Conservation (phyloP, 1,140 invertebrate species). For the Plectrocnemia conspersa region DNA sequence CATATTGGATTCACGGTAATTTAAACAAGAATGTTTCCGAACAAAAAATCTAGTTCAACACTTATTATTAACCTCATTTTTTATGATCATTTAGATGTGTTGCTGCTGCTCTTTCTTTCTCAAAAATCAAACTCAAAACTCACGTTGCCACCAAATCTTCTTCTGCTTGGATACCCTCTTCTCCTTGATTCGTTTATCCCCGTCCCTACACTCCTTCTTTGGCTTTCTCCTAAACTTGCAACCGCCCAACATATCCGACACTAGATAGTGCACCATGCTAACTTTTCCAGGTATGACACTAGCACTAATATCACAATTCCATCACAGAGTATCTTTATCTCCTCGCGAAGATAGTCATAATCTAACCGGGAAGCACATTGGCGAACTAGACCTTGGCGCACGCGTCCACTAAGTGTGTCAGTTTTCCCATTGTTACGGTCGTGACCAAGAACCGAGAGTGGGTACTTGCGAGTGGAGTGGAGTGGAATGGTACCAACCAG, state of each 20-base stretch:
- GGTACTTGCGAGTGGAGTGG: too few species aligned
- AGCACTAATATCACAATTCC: background rate
- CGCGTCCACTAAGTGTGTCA: background rate
- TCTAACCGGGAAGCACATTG: background rate
- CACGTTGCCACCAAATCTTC: constrained; percentile 33
- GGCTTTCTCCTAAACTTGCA: constrained; percentile 1
- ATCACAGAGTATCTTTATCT: background rate
- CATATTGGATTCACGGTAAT: too few species aligned
- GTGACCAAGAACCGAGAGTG: background rate
- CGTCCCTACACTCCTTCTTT: constrained; percentile 12
- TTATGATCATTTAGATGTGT: too few species aligned
- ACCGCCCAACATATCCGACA: background rate
- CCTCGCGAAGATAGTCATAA: background rate
- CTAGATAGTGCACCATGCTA: background rate
- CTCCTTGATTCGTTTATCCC: constrained; percentile 9
- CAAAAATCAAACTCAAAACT: too few species aligned
- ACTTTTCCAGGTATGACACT: background rate
- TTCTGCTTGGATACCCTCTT: constrained; percentile 24
- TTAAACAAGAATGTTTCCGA: too few species aligned
- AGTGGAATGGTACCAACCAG: constrained; percentile 7
- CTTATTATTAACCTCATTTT: too few species aligned
- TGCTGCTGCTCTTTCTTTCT: too few species aligned
- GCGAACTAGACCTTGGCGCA: background rate
- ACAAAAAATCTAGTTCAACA: too few species aligned
- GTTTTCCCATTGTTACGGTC: constrained; percentile 7